Percentiles rank a stretch among this genome's conserved stretches.
Evolutionary conservation across 2,797 vertebrate genomes (phyloP).

Genomic region (Dendrocincla tyrannina): DNA sequence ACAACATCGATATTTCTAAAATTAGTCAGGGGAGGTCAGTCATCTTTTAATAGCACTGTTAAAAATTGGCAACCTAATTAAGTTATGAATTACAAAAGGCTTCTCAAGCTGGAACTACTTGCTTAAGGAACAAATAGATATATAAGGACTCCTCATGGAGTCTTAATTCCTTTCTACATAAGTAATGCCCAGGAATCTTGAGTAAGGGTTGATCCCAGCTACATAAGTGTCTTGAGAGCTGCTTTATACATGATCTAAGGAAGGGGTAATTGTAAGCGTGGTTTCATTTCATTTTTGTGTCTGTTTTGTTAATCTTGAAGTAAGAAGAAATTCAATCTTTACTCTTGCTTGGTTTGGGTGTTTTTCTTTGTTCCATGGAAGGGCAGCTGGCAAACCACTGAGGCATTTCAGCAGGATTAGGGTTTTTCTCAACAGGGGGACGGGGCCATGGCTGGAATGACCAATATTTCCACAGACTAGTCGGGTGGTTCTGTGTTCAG

Average conservation of each 20-base stretch:
- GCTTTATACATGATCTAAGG: neutral
- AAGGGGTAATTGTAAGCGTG: constrained; percentile 3
- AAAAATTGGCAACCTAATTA: constrained; percentile 41
- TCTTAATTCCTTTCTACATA: constrained; percentile 26
- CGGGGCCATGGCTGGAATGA: neutral
- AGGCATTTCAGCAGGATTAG: neutral
- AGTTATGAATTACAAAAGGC: constrained; percentile 20
- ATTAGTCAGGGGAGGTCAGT: constrained; percentile 19
- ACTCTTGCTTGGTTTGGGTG: neutral
- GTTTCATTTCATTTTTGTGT: neutral
- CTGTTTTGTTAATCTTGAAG: constrained; percentile 25
- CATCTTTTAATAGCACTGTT: constrained; percentile 30
- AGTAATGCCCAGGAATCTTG: constrained; percentile 30
- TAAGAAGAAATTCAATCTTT: neutral
- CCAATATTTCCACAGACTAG: neutral
- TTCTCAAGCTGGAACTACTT: neutral
- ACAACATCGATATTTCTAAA: constrained; percentile 12
- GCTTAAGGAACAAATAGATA: neutral
- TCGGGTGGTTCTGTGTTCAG: neutral
- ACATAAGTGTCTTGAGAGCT: neutral
- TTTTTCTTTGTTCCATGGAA: neutral
- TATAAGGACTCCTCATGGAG: neutral
- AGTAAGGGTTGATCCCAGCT: neutral
- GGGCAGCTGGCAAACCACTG: neutral
- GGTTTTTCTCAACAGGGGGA: neutral